Conservation (phyloP, 2,888 invertebrate genomes). For the Pediacus dermestoides region DNA sequence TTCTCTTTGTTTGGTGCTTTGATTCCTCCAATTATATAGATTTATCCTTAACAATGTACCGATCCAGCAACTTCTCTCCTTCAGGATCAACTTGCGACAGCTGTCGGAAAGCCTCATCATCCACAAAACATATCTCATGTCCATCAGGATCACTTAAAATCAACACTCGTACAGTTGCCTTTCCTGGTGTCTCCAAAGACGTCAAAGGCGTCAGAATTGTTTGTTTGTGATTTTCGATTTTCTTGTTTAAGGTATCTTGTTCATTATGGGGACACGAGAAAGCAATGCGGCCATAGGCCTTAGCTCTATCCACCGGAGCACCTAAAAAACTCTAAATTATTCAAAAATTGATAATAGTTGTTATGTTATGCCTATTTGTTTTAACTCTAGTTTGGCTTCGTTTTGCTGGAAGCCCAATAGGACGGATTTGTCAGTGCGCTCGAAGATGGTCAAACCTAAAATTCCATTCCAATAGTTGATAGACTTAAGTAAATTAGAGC, state of each 20-base stretch:
- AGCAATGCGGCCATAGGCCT: constrained; percentile 93
- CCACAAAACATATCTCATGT: constrained; percentile 98
- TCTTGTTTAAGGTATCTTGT: constrained; percentile 72
- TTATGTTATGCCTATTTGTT: constrained; percentile 69
- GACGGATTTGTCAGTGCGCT: constrained; percentile 59
- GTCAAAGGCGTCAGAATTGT: constrained; percentile 86
- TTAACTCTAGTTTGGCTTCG: constrained; percentile 75
- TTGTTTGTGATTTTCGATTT: constrained; percentile 65
- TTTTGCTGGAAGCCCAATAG: constrained; percentile 67
- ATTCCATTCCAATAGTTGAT: constrained; percentile 81
- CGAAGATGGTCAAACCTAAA: constrained; percentile 68
- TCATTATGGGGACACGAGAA: constrained; percentile 81
- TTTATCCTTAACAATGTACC: constrained; percentile 69
- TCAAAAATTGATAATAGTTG: constrained; percentile 24
- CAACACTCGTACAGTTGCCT: constrained; percentile 93
- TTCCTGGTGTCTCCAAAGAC: constrained; percentile 94
- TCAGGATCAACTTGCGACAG: constrained; percentile 82
- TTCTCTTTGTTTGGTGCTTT: too few species aligned
- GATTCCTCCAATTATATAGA: constrained; percentile 57
- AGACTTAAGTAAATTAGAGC: constrained; percentile 72
- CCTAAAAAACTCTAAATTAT: constrained; percentile 46
- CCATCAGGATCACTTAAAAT: constrained; percentile 96
- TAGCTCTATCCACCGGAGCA: constrained; percentile 71
- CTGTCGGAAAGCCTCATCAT: constrained; percentile 89
- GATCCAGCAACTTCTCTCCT: constrained; percentile 73